Evolutionary conservation across 2,888 invertebrate genomes (phyloP).

Genomic region (Anaspis maculata): DNA sequence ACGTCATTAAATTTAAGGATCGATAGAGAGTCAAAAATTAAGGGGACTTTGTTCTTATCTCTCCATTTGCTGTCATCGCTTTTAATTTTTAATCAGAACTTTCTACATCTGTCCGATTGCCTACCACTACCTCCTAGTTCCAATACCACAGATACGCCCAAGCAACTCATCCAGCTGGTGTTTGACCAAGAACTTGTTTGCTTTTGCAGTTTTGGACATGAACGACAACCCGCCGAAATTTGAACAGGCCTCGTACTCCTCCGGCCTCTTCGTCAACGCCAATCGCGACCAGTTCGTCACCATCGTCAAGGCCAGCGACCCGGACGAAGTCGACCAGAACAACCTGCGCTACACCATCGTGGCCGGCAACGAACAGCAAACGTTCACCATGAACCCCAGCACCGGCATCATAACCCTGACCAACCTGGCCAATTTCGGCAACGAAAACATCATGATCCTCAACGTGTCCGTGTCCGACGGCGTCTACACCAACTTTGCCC

Average conservation of each 20-base stretch:
- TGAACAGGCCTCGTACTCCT: slow-evolving; percentile 72
- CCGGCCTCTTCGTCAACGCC: slow-evolving; percentile 71
- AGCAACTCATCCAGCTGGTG: no score
- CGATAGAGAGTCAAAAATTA: no score
- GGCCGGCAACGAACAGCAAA: slow-evolving; percentile 70
- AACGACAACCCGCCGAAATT: slow-evolving; percentile 87
- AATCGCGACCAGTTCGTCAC: slow-evolving; percentile 81
- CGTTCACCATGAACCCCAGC: slow-evolving; percentile 56
- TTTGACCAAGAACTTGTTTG: no score
- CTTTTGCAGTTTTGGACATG: slow-evolving; percentile 70
- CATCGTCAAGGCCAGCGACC: slow-evolving; percentile 81
- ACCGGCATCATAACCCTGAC: slow-evolving; percentile 60
- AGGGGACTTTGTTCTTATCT: no score
- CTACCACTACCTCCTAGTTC: no score
- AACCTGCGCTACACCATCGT: slow-evolving; percentile 74
- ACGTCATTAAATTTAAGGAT: no score
- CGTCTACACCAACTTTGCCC: slow-evolving; percentile 82
- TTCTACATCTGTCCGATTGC: no score
- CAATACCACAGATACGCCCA: no score
- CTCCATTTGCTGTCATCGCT: no score
- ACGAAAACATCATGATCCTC: slow-evolving; percentile 51
- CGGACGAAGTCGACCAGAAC: slow-evolving; percentile 69
- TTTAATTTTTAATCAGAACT: no score
- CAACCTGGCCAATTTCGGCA: slow-evolving; percentile 65
- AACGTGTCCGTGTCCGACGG: slow-evolving; percentile 96